phyloP scores from a whole-genome alignment of 2,888 invertebrate genomes.

The Piscicola geometra region DNA sequence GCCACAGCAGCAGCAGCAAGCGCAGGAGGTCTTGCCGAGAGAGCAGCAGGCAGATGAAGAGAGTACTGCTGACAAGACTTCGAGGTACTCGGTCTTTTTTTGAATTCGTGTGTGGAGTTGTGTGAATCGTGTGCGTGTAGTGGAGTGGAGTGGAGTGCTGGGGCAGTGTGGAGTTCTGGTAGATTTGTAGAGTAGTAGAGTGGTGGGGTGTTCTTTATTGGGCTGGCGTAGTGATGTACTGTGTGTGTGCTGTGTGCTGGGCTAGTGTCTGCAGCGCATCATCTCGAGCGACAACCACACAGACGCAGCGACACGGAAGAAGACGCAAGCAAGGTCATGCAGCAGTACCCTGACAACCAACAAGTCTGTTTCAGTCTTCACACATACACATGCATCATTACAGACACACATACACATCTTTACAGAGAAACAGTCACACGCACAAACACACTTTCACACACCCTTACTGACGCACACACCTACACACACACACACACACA shows the following conservation, averaged over 20 bases:
- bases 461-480: neutral
- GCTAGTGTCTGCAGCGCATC: neutral
- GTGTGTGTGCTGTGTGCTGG: neutral
- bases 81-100: too few species aligned
- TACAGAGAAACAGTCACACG: constrained; percentile 3
- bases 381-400: neutral
- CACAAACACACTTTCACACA: constrained; percentile 5
- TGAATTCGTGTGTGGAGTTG: too few species aligned
- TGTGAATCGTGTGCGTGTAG: too few species aligned
- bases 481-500: neutral
- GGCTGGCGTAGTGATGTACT: too few species aligned
- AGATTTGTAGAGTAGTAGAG: too few species aligned
- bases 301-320: constrained; percentile 1
- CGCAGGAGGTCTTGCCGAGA: too few species aligned
- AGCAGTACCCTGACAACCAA: constrained; percentile 29
- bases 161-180: too few species aligned
- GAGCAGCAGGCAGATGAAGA: too few species aligned
- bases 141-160: too few species aligned
- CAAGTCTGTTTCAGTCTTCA: neutral
- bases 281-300: neutral
- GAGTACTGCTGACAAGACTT: too few species aligned
- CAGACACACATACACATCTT: constrained; percentile 20
- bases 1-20: too few species aligned
- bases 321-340: neutral
- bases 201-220: too few species aligned